Evolutionary conservation across 2,797 vertebrate genomes (phyloP).

Genomic region (Mormyrus proboscirostris): DNA sequence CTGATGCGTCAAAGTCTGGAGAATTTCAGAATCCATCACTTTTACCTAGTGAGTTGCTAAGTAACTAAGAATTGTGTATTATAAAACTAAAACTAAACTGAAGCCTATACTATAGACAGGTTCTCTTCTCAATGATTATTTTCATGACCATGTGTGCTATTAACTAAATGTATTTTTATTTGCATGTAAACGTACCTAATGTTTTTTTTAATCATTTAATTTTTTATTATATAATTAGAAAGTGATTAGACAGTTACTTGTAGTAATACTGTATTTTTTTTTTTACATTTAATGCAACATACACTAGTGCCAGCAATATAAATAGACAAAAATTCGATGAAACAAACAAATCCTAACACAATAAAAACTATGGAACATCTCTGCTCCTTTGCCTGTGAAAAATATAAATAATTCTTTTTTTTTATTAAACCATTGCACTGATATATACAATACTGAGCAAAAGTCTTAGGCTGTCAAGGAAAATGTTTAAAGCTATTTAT

Average conservation of each 20-base stretch:
- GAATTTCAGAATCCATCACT: not conserved
- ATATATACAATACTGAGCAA: not conserved
- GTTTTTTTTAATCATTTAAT: not conserved
- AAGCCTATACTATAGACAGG: not conserved
- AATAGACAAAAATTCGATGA: constrained; percentile 17
- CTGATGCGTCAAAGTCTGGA: not conserved
- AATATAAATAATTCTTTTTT: not conserved
- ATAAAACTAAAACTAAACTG: not conserved
- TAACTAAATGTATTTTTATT: not conserved
- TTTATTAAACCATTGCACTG: not conserved
- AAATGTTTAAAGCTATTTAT: not conserved
- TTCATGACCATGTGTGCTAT: not conserved
- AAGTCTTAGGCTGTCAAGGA: not conserved
- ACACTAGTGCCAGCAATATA: not conserved
- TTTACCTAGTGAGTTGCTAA: not conserved
- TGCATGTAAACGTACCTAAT: not conserved
- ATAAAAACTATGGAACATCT: not conserved
- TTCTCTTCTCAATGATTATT: not conserved
- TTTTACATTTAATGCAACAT: constrained; percentile 2
- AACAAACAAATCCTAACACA: constrained; percentile 39
- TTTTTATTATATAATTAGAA: constrained; percentile 4
- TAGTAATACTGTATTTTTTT: not conserved
- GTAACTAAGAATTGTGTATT: not conserved
- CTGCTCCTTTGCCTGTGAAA: not conserved
- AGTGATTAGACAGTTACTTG: not conserved